Conservation (phyloP, 64 coral and sea anemone genomes). For the Stichodactyla mertensii region DNA sequence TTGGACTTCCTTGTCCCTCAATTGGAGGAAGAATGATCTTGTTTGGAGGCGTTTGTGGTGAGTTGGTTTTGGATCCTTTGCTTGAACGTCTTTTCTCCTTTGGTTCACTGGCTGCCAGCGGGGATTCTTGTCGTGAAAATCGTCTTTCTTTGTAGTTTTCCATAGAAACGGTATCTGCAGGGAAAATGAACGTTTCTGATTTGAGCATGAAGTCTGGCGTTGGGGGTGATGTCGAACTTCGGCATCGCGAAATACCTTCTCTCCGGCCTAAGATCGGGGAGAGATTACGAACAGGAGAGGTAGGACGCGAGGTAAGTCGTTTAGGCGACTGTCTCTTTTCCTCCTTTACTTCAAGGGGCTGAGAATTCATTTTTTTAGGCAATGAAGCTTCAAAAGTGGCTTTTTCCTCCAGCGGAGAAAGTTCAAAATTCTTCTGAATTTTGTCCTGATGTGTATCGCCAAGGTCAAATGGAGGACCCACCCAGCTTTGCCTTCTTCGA, state of each 20-base stretch:
- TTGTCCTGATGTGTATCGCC: not conserved
- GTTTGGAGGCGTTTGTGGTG: not conserved
- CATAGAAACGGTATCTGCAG: not conserved
- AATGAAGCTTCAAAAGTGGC: too few relatives aligned
- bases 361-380: too few relatives aligned
- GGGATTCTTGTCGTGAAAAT: not conserved
- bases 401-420: not conserved
- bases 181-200: not conserved
- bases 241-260: not conserved
- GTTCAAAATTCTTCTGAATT: not conserved
- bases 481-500: not conserved
- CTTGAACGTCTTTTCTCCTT: not conserved
- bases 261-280: not conserved
- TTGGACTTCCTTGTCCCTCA: not conserved
- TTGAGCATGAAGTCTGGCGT: not conserved
- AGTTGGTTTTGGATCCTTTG: not conserved
- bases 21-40: slow-evolving; percentile 3
- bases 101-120: not conserved
- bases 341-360: too few relatives aligned
- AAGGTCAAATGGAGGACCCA: not conserved
- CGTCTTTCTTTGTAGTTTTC: not conserved
- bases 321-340: too few relatives aligned
- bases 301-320: too few relatives aligned
- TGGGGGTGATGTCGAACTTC: not conserved
- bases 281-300: not conserved